A percentile compares a stretch with the other conserved stretches of the same genome.
phyloP scores from a whole-genome alignment of 2,113 vertebrate genomes.

The Cranoglanis bouderius region DNA sequence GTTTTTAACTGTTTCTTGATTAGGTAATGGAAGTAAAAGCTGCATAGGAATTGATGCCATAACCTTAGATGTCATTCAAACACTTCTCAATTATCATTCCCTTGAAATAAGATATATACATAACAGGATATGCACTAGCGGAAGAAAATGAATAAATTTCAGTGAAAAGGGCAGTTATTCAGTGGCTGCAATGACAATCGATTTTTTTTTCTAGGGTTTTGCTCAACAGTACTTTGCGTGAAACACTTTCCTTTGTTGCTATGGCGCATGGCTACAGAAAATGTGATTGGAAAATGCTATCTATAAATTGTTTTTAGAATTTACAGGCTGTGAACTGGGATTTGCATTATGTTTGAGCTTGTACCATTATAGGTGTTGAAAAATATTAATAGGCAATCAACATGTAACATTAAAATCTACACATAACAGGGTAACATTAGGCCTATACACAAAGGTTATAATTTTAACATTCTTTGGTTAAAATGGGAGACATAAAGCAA shows the following conservation, averaged over 20 bases:
- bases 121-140: neutral
- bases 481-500: slow-evolving; percentile 1
- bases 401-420: neutral
- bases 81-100: neutral
- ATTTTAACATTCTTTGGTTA: neutral
- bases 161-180: neutral
- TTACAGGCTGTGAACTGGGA: neutral
- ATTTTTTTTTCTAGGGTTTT: neutral
- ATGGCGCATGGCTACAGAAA: neutral
- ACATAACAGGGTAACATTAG: neutral
- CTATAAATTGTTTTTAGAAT: neutral
- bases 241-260: neutral
- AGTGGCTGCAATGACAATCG: neutral
- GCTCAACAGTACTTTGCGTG: neutral
- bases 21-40: neutral
- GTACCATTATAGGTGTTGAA: neutral
- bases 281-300: neutral
- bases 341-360: neutral
- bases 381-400: neutral
- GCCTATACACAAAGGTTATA: neutral
- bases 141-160: neutral
- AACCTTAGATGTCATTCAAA: neutral
- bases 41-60: neutral
- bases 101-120: neutral
- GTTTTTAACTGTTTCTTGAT: neutral